Evolutionary conservation across 2,113 vertebrate genomes (phyloP), one percentile per base, ranked within the genome.

Genomic region (Nannospalax galili): DNA sequence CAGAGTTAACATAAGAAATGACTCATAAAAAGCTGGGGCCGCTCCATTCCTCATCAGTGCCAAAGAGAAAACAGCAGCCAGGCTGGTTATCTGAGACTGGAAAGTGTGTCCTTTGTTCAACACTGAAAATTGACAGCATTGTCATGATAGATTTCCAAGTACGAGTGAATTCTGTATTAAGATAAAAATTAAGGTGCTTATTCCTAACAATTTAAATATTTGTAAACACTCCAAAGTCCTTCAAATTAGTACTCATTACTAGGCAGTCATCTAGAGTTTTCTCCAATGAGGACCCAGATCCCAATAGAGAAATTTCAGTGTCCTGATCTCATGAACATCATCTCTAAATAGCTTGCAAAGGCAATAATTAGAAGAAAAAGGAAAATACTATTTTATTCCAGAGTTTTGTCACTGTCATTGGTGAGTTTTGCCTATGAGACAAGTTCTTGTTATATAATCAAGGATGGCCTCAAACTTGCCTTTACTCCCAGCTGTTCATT

Each of bases 1-100:
- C 60, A 92, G 72, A 15, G 64, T 80, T 81, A 80, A 26, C 62
- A 2, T 91, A 70, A 95, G 32, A 96, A 95, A 64, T 87, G 87
- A 48, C 35, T 42, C 82, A 35, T 64, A 78, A 84, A 84, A 42
- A 73, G 16, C 72, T 8, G 11, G 78, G 14, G 64, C 32, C 6
- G 3, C 40, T 73, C 32, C 37, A 17, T 65, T 20, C 40, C 45
- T 28, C 37, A 67, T 5, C 28, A 42, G 77, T 26, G 42, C 26
- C 16, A 90, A 45, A 40, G 69, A 87, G 40, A 95, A 91, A 84
- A 48, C 84, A 91, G 86, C 24, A 89, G 60, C 30, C 45, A 30
- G 1, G 69, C 52, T 40, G 65, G 0, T 81, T 92, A 90, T 37
- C n/a, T 79, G 40, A 81, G 77, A 81, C 79, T 32, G 64, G 17